Base-by-base conservation (phyloP, 1,140 invertebrate genomes). In the Phymorhynchus buccinoides region DNA sequence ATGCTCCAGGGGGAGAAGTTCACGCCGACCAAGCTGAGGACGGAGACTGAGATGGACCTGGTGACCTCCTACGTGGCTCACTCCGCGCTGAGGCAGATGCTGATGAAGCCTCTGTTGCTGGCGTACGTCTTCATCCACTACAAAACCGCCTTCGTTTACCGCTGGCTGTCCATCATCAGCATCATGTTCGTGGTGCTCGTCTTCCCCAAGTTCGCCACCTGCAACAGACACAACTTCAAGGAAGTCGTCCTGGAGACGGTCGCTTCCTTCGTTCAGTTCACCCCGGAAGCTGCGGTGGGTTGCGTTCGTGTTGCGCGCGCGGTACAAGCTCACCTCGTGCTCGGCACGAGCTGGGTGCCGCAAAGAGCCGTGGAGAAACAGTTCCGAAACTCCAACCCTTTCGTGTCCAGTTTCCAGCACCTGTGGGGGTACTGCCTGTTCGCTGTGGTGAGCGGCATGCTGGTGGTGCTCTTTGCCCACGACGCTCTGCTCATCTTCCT, bases 261-360 rank as follows among this genome's bases (percentile, higher is more conserved):
- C 18, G 90, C 90, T 16, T 92, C 91, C 41, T 88, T 90, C 39
- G 82, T 91, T 22, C 91, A 92, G 84, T 91, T 91, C 71, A 91
- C 91, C 44, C 90, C 91, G 14, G 91, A 92, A 85, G 90, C 90
- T 1, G 80, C 91, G 73, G 91, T 92, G 77, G 91, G 91, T 6
- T 88, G 88, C 77, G 87, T 91, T 0, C 88, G 91, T 14, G 87
- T 92, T 6, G 22, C 89, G 7, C 86, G 88, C n/a, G 90, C 90
- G 6, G 73, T 91, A 4, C 84, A 87, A n/a, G 90, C 89, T 16
- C 89, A 91, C 85, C 79, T 92, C 7, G 86, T 83, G 56, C 73
- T 84, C 0, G 88, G 89, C 78, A 84, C 87, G 0, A 90, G 89
- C 84, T 92, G 90, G 91, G 85, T 92, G 35, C 91, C 91, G 12